A percentile compares a stretch with the other conserved stretches of the same genome.
These are phyloP conservation scores for Mallotus villosus DNA, from an alignment of 2,797 vertebrate genomes.

Conservation along the genomic window DNA sequence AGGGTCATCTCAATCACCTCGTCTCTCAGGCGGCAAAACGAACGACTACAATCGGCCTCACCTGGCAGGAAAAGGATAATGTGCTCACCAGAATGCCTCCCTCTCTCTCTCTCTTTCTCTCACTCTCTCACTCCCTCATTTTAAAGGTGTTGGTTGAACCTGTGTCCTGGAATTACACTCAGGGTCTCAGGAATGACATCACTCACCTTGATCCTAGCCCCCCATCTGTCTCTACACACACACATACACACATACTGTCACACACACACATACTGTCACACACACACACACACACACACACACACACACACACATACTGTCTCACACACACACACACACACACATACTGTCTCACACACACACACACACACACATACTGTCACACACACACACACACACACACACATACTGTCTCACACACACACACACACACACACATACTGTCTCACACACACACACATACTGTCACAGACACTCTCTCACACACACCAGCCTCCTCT, in stretches of 20 bases:
- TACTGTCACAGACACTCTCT: conserved; percentile 14
- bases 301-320: background rate
- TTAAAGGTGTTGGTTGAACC: conserved; percentile 31
- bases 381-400: conserved; percentile 16
- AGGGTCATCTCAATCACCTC: too few relatives aligned
- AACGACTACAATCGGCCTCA: too few relatives aligned
- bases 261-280: too few relatives aligned
- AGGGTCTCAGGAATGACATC: conserved; percentile 64
- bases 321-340: too few relatives aligned
- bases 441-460: conserved; percentile 10
- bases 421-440: too few relatives aligned
- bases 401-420: background rate
- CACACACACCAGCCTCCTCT: conserved; percentile 13
- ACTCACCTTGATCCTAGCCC: conserved; percentile 39
- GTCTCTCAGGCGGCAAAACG: too few relatives aligned
- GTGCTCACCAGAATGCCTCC: too few relatives aligned
- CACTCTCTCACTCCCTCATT: conserved; percentile 1
- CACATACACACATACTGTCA: background rate
- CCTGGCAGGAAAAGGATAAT: too few relatives aligned
- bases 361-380: conserved; percentile 13
- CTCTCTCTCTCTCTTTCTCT: background rate
- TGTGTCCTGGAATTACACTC: conserved; percentile 50
- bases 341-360: too few relatives aligned
- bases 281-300: too few relatives aligned
- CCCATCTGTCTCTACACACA: conserved; percentile 2